These are phyloP conservation scores for Anarsia innoxiella DNA, from an alignment of 2,888 invertebrate genomes.

Conservation along the genomic window DNA sequence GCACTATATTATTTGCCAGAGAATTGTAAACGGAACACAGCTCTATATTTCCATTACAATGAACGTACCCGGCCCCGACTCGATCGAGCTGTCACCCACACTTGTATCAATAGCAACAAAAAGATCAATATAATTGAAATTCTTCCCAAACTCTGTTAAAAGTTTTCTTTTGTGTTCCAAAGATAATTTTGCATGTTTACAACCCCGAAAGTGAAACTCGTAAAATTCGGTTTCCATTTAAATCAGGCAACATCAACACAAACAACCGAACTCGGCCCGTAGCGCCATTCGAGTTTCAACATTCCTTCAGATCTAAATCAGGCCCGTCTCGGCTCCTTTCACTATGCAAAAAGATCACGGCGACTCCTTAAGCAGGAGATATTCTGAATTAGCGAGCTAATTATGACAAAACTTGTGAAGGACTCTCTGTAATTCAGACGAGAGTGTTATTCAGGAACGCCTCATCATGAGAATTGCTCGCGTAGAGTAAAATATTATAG, in stretches of 20 bases:
- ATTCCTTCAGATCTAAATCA: constrained; percentile 16
- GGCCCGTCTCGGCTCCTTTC: constrained; percentile 9
- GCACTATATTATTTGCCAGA: constrained; percentile 5
- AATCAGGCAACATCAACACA: constrained; percentile 5
- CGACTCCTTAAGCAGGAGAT: constrained; percentile 5
- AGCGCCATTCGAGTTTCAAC: constrained; percentile 7
- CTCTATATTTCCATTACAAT: too few species aligned
- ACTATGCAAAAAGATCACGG: constrained; percentile 14
- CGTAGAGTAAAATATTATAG: background rate
- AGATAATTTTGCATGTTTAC: constrained; percentile 8
- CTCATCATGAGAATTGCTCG: background rate
- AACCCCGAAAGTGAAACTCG: constrained; percentile 1
- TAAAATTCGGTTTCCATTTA: constrained; percentile 10
- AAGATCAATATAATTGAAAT: constrained; percentile 6
- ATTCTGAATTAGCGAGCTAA: constrained; percentile 6
- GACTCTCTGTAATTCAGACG: background rate
- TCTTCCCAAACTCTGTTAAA: constrained; percentile 9
- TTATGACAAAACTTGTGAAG: constrained; percentile 1
- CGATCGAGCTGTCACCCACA: too few species aligned
- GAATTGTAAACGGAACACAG: too few species aligned
- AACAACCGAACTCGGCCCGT: constrained; percentile 6
- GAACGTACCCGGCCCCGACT: background rate
- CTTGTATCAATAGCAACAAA: background rate
- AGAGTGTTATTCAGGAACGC: background rate
- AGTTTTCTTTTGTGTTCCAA: constrained; percentile 11